Conservation (phyloP, 2,797 vertebrate species). For the Toxotes lorentzi region DNA sequence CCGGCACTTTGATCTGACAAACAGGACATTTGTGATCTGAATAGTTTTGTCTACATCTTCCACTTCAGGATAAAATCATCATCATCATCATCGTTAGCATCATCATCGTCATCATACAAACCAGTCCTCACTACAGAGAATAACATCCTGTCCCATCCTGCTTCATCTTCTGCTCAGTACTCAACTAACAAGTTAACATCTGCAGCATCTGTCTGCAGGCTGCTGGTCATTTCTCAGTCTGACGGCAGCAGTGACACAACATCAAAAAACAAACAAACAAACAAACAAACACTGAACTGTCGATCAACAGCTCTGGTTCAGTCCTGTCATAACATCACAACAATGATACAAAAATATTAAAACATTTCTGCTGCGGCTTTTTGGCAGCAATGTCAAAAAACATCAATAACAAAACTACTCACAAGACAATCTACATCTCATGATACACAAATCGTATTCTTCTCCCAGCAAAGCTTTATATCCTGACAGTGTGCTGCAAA, state of each 20-base stretch:
- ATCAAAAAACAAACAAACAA: not conserved
- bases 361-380: slow-evolving; percentile 56
- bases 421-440: slow-evolving; percentile 32
- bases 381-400: slow-evolving; percentile 62
- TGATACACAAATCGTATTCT: slow-evolving; percentile 16
- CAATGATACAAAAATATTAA: not conserved
- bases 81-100: no score
- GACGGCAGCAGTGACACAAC: not conserved
- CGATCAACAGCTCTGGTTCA: slow-evolving; percentile 23
- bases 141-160: not conserved
- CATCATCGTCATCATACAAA: no score
- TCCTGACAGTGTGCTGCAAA: slow-evolving; percentile 59
- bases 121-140: no score
- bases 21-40: no score
- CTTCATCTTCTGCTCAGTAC: not conserved
- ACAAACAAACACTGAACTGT: slow-evolving; percentile 2
- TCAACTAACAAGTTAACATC: no score
- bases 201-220: not conserved
- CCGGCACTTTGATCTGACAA: no score
- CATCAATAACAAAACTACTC: not conserved
- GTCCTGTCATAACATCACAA: slow-evolving; percentile 8
- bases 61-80: no score
- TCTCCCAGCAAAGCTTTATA: slow-evolving; percentile 57
- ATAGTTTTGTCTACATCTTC: no score
- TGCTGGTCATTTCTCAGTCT: not conserved